Percentiles rank a stretch among this genome's conserved stretches.
Evolutionary conservation across 1,140 invertebrate species (phyloP).

Genomic region (Batillaria attramentaria): DNA sequence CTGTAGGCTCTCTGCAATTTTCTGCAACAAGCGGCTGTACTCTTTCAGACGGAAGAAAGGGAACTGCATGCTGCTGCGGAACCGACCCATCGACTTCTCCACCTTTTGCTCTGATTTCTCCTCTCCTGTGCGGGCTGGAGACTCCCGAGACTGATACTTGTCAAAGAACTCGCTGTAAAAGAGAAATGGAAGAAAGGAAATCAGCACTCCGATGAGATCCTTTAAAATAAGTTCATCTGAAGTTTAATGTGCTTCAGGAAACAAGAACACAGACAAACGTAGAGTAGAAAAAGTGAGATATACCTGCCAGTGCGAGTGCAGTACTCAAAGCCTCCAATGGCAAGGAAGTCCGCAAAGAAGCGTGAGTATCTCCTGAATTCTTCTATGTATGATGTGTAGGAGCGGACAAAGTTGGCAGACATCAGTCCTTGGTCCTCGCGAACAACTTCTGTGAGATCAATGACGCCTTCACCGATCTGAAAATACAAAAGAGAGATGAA

Average conservation of each 20-base stretch:
- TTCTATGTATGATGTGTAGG: conserved; percentile 81
- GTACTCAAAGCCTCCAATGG: conserved; percentile 80
- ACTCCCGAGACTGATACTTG: conserved; percentile 36
- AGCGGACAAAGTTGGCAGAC: conserved; percentile 80
- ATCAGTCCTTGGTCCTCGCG: conserved; percentile 77
- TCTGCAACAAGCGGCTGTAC: conserved; percentile 48
- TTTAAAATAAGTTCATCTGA: not conserved
- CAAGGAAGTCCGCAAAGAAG: conserved; percentile 82
- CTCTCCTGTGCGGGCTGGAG: conserved; percentile 37
- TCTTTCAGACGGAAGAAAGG: conserved; percentile 54
- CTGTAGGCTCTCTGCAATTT: conserved; percentile 34
- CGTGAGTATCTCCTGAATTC: conserved; percentile 83
- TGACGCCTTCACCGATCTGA: conserved; percentile 72
- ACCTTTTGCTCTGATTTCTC: not conserved
- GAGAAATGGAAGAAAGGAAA: not conserved
- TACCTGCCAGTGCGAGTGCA: conserved; percentile 73
- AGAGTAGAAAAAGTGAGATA: conserved; percentile 3
- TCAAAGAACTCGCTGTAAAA: conserved; percentile 48
- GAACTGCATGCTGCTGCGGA: conserved; percentile 49
- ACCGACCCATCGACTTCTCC: conserved; percentile 33
- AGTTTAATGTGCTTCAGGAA: not conserved
- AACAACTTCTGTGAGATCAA: conserved; percentile 81
- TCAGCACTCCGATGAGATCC: not conserved
- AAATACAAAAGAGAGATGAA: conserved; percentile 15
- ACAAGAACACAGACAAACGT: not conserved